Evolutionary conservation across 2,888 invertebrate species (phyloP), one percentile per base, ranked within the genome.

Genomic region (Cheilosia variabilis): DNA sequence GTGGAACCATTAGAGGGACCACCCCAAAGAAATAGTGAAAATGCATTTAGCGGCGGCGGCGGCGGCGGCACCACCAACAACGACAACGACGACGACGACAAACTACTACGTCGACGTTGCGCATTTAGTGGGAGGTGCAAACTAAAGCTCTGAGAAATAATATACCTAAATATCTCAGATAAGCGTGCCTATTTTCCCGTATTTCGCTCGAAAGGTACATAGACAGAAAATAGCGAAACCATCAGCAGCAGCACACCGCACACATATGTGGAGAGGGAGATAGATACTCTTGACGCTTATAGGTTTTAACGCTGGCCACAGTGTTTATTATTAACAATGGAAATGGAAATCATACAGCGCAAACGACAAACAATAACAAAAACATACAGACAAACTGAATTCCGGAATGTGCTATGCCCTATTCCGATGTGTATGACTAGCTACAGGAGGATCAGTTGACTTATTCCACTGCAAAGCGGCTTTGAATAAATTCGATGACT

Each of bases 51-150:
- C 22, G 22, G 10, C 37, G 37, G 27, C 65, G n/a, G n/a, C n/a
- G n/a, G 22, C 22, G 22, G 10, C 37, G 37, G 27, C 65, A n/a
- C n/a, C n/a, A 22, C 43, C 22, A 34, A 2, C 19, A 22, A 1
- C 22, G 2, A 50, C 50, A 24, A 52, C 52, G 17, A 17, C 27
- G 2, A 27, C 31, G 17, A 45, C 43, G n/a, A 43, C 53, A 37
- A 37, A 37, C 19, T 19, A 52, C 27, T 5, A 73, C 27, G 19
- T 13, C 45, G 19, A n/a, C 22, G 31, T 72, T 47, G 53, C 63
- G 24, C 55, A 63, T 34, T 63, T 65, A 41, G 75, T 75, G 75
- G 75, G 75, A 75, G 75, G 75, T 57, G 65, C 65, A 57, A 57
- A 47, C 50, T 47, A 57, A 66, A 65, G 75, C 65, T 75, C 41